Conservation (phyloP, 2,888 invertebrate species). For the Limenitis camilla region DNA sequence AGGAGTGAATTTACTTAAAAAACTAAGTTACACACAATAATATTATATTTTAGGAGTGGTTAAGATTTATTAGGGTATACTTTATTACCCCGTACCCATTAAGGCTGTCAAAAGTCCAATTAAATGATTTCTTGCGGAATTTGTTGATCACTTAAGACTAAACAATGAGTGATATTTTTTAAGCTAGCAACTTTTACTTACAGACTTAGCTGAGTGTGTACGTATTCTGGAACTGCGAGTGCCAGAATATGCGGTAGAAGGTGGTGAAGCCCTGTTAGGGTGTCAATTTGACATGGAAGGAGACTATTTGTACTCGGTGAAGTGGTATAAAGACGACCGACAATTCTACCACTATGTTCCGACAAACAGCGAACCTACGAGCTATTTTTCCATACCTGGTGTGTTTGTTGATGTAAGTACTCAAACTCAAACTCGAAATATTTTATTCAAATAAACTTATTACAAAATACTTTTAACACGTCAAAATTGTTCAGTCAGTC, state of each 20-base stretch:
- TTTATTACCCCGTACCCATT: no score
- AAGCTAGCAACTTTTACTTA: neutral
- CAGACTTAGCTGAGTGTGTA: slow-evolving; percentile 60
- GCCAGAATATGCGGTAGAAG: slow-evolving; percentile 85
- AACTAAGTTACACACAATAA: no score
- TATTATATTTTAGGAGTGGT: no score
- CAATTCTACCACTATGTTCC: slow-evolving; percentile 91
- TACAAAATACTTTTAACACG: no score
- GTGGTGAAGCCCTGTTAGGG: slow-evolving; percentile 82
- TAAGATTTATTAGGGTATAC: no score
- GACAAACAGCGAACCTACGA: slow-evolving; percentile 81
- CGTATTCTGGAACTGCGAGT: slow-evolving; percentile 84
- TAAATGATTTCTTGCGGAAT: no score
- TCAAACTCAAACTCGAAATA: no score
- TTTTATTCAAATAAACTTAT: no score
- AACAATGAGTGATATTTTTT: neutral
- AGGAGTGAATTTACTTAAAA: no score
- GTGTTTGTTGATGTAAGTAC: slow-evolving; percentile 90
- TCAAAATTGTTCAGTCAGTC: no score
- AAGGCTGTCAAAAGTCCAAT: no score
- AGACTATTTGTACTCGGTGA: slow-evolving; percentile 88
- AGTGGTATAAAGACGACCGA: slow-evolving; percentile 90
- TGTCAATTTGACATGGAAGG: slow-evolving; percentile 86
- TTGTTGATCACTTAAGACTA: no score
- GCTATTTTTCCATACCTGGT: slow-evolving; percentile 81